Evolutionary conservation across 2,113 vertebrate species (phyloP), one percentile per base, ranked within the genome.

Genomic region (Climacteris rufus): DNA sequence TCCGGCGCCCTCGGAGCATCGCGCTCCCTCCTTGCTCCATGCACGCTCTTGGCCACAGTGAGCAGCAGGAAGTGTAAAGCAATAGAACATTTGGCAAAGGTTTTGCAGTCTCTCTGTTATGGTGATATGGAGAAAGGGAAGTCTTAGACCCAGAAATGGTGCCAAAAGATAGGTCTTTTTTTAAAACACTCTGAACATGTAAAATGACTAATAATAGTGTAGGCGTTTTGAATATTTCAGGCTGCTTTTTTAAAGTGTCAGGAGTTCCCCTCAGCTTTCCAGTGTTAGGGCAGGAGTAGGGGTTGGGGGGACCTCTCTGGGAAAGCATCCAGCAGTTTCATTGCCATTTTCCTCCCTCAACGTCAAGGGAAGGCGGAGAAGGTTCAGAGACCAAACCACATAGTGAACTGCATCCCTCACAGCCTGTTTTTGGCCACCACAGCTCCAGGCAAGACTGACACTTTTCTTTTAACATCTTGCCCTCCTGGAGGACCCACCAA

Each of bases 1-100:
- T 65, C 93, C 11, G 1, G 71, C 35, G 88, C 39, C 45, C 56
- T 37, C 0, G 1, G 74, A 82, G 61, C 14, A 0, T 3, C 2
- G 0, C 1, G 2, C 57, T 88, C 64, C 63, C 69, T 85, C 50
- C 53, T 25, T 0, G 0, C 50, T 76, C 39, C 81, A 3, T 1
- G 2, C 4, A 3, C 0, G 0, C 52, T 2, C 6, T 18, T 80
- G 82, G 79, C 83, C 54, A 28, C 13, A 1, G 53, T 5, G 16
- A 70, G 78, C 10, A 1, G 60, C 39, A 39, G 84, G 23, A 87
- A 60, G 39, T 35, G 30, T 50, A 18, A 90, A 93, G 49, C 79
- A 45, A 10, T 8, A 39, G 5, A 70, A 21, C 17, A 5, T 84
- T 89, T 94, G 90, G 86, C 80, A 84, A n/a, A 72, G 1, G 2